Conservation (phyloP, 2,113 vertebrate species). For the Lepisosteus oculatus region DNA sequence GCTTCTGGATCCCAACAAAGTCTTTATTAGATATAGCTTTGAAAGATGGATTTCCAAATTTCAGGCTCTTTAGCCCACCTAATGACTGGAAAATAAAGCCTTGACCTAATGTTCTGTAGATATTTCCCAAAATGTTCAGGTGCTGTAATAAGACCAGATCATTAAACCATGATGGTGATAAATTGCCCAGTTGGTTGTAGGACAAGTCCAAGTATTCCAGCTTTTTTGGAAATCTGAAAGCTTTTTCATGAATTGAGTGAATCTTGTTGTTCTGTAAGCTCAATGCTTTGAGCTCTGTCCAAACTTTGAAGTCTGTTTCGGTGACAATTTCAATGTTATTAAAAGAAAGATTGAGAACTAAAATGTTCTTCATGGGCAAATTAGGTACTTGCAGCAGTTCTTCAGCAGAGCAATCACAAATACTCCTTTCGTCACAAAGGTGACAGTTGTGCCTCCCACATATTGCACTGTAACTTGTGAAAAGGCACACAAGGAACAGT, state of each 20-base stretch:
- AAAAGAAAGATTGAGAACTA: conserved; percentile 59
- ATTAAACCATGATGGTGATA: conserved; percentile 70
- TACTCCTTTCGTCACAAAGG: conserved; percentile 34
- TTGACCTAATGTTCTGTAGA: conserved; percentile 59
- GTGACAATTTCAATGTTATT: conserved; percentile 59
- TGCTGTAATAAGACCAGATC: conserved; percentile 58
- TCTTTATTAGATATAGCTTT: conserved; percentile 44
- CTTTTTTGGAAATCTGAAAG: conserved; percentile 53
- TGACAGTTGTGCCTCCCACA: conserved; percentile 25
- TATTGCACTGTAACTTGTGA: too few relatives aligned
- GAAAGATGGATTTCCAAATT: conserved; percentile 57
- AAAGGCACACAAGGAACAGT: too few relatives aligned
- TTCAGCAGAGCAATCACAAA: conserved; percentile 57
- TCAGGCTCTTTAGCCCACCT: conserved; percentile 52
- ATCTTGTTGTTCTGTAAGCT: conserved; percentile 59
- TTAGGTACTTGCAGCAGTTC: conserved; percentile 53
- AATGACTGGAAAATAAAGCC: conserved; percentile 58
- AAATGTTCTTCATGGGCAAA: conserved; percentile 33
- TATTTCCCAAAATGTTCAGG: conserved; percentile 67
- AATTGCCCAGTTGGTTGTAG: conserved; percentile 53
- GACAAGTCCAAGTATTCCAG: conserved; percentile 75
- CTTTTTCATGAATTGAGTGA: conserved; percentile 48
- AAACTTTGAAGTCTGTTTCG: conserved; percentile 52
- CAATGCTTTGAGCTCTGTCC: conserved; percentile 53
- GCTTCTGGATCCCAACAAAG: conserved; percentile 60